phyloP scores from a whole-genome alignment of 2,888 invertebrate genomes.

The Fragum fragum region DNA sequence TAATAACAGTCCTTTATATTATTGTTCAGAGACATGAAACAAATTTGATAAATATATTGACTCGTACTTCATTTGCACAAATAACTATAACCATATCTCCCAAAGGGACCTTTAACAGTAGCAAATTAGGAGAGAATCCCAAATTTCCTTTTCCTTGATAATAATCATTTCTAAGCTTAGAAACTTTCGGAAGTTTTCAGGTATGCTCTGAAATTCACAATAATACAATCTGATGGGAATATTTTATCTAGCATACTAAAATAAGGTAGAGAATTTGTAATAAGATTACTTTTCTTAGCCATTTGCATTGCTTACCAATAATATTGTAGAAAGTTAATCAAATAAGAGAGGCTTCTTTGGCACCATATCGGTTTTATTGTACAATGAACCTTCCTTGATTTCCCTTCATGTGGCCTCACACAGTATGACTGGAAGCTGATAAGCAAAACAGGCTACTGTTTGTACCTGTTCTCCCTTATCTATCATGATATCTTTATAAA shows the following conservation, averaged over 20 bases:
- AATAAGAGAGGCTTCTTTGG: neutral
- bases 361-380: neutral
- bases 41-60: constrained; percentile 39
- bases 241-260: too few species aligned
- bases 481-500: constrained; percentile 26
- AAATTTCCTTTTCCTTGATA: neutral
- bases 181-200: too few species aligned
- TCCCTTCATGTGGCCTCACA: constrained; percentile 11
- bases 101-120: constrained; percentile 36
- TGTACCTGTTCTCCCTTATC: constrained; percentile 32
- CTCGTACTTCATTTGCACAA: constrained; percentile 53
- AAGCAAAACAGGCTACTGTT: constrained; percentile 30
- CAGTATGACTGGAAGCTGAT: constrained; percentile 33
- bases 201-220: too few species aligned
- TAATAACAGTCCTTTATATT: constrained; percentile 10
- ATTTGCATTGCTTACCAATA: neutral
- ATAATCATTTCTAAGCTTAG: neutral
- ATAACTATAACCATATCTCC: constrained; percentile 53
- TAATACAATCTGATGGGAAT: too few species aligned
- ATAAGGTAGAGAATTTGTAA: too few species aligned
- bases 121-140: constrained; percentile 30
- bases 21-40: constrained; percentile 28
- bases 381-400: neutral
- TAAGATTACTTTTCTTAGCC: too few species aligned
- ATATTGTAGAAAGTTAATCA: neutral